Evolutionary conservation across 2,888 invertebrate genomes (phyloP), one percentile per base, ranked within the genome.

Genomic region (Amphipyra tragopoginis): DNA sequence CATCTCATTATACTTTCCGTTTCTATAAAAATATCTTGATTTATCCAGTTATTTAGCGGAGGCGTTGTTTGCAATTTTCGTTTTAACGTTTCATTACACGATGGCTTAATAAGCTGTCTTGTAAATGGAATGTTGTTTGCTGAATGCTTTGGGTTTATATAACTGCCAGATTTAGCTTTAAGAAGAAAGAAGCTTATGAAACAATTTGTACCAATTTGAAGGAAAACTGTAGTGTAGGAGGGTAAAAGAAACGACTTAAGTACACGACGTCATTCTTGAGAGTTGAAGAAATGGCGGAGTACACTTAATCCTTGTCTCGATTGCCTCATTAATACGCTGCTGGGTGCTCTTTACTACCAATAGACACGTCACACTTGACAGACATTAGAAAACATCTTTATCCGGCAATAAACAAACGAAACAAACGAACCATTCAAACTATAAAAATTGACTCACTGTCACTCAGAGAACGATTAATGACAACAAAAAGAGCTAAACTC

Each of bases 401-500:
- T 75, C 59, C 51, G 69, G 48, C 42, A 36, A 64, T 71, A 79
- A 72, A 77, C 79, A 76, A 61, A 69, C 65, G 44, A 51, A 61
- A 72, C 71, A 70, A 68, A 65, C 65, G 67, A 62, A 72, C 61
- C 67, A 72, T 69, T 70, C 52, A 66, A 65, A 62, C 66, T 72
- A 71, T 73, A 81, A 82, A 82, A 79, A 78, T 80, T 65, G 63
- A 77, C 79, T 80, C 63, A 79, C 75, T 77, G 78, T 75, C 80
- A 74, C 77, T 71, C 75, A 63, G 73, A 72, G 69, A 76, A 77
- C 79, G 80, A 81, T 82, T 84, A 83, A 82, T 83, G 85, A 80
- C 81, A 76, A 82, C 86, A 90, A 90, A 90, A 90, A 89, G 85
- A 86, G 84, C 85, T 83, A 82, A 85, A 86, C 85, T 84, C 84